Evolutionary conservation across 2,113 vertebrate genomes (phyloP).

Genomic region (Craseonycteris thonglongyai): DNA sequence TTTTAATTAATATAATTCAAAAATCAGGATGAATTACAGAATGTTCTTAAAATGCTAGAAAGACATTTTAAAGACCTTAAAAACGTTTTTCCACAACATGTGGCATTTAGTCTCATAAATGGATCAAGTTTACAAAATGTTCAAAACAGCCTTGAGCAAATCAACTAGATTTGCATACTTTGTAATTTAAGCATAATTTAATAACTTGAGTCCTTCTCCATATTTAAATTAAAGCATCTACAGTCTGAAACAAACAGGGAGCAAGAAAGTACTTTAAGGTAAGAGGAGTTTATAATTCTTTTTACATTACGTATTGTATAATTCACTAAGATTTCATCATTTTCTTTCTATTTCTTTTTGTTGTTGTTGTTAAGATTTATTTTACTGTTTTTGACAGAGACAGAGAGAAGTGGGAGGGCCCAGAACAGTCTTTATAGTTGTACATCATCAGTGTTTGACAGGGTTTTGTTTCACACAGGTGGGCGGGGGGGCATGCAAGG

Average conservation of each 20-base stretch:
- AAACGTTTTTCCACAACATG: neutral
- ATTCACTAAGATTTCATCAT: neutral
- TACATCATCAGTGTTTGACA: too few relatives aligned
- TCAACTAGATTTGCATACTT: constrained; percentile 11
- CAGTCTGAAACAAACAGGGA: neutral
- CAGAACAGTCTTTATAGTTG: too few relatives aligned
- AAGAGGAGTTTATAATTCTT: neutral
- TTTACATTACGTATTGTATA: neutral
- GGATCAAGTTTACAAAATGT: neutral
- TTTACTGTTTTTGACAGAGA: too few relatives aligned
- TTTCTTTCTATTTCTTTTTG: too few relatives aligned
- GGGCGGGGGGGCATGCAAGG: too few relatives aligned
- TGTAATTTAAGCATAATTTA: neutral
- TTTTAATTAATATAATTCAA: neutral
- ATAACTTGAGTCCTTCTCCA: neutral
- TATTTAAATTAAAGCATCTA: neutral
- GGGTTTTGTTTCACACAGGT: too few relatives aligned
- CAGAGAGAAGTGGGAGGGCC: too few relatives aligned
- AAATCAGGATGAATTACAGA: constrained; percentile 4
- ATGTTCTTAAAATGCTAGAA: neutral
- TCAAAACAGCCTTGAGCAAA: neutral
- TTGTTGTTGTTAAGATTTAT: too few relatives aligned
- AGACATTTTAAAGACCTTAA: neutral
- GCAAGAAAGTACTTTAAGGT: neutral
- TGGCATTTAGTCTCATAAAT: constrained; percentile 8